These are phyloP conservation scores for Pelodiscus sinensis DNA, from an alignment of 2,113 vertebrate genomes.

Conservation along the genomic window DNA sequence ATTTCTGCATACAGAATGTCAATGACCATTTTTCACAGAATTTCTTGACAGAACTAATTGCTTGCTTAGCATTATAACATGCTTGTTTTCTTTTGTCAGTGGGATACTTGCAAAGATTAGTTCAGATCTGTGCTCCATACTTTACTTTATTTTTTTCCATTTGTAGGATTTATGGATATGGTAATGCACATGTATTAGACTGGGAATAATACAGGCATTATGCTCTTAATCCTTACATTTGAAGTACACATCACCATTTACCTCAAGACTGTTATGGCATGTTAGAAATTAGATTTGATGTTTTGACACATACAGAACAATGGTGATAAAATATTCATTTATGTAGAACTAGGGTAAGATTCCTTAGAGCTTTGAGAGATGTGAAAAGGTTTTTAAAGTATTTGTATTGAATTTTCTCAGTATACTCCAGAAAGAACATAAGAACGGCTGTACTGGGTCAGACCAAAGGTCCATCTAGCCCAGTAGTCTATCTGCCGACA, in stretches of 20 bases:
- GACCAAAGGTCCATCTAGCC: no score
- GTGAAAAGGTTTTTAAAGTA: neutral
- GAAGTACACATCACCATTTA: neutral
- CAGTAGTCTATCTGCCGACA: no score
- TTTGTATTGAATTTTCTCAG: neutral
- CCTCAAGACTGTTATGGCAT: neutral
- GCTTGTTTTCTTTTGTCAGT: neutral
- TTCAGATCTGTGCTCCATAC: fast-evolving
- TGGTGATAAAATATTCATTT: neutral
- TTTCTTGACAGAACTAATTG: neutral
- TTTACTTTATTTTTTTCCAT: no score
- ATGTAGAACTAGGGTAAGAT: neutral
- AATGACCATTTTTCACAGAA: neutral
- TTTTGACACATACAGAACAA: conserved; percentile 11
- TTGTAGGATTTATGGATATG: no score
- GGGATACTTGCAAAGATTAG: neutral
- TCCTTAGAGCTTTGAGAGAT: neutral
- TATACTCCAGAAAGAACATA: neutral
- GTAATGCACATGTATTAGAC: neutral
- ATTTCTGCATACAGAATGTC: neutral
- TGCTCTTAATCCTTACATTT: neutral
- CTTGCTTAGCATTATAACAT: neutral
- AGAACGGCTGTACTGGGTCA: no score
- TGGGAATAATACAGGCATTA: neutral
- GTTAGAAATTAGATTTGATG: neutral